Conservation (phyloP, 2,888 invertebrate genomes). For the Trachelus stipa region DNA sequence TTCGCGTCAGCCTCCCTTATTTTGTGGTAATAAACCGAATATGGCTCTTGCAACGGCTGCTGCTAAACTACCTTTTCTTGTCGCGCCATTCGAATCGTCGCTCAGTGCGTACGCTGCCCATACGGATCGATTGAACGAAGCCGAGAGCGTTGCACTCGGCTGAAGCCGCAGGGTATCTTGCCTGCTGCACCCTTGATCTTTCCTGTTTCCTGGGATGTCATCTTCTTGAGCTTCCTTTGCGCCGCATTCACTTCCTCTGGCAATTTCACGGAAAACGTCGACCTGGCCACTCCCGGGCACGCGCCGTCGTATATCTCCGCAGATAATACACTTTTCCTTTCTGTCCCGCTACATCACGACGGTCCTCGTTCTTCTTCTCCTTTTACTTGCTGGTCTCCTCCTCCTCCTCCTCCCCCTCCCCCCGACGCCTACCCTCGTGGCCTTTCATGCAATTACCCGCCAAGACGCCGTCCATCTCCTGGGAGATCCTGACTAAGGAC, state of each 20-base stretch:
- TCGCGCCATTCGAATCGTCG: not conserved
- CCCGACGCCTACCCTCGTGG: not conserved
- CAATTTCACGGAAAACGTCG: not conserved
- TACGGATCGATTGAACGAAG: not conserved
- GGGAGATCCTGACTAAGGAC: slow-evolving; percentile 44
- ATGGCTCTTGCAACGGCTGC: not conserved
- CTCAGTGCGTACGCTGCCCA: not conserved
- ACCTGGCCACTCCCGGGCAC: not conserved
- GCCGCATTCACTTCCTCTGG: not conserved
- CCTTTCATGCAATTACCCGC: slow-evolving; percentile 55
- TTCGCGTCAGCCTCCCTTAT: slow-evolving; percentile 48
- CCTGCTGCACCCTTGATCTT: not conserved
- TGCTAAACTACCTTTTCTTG: not conserved
- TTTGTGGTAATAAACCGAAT: slow-evolving; percentile 31
- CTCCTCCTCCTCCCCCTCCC: no score
- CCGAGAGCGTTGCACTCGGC: not conserved
- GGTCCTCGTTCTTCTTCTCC: not conserved
- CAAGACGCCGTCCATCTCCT: slow-evolving; percentile 50
- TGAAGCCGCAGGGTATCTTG: not conserved
- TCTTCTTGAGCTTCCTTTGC: no score
- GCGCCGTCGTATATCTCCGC: not conserved
- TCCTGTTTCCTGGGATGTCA: not conserved
- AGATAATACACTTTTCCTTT: slow-evolving; percentile 46
- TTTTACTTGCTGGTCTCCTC: no score
- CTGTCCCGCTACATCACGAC: not conserved